These are phyloP conservation scores for Tychaedon coryphoeus DNA, from an alignment of 2,113 vertebrate species.

Conservation along the genomic window DNA sequence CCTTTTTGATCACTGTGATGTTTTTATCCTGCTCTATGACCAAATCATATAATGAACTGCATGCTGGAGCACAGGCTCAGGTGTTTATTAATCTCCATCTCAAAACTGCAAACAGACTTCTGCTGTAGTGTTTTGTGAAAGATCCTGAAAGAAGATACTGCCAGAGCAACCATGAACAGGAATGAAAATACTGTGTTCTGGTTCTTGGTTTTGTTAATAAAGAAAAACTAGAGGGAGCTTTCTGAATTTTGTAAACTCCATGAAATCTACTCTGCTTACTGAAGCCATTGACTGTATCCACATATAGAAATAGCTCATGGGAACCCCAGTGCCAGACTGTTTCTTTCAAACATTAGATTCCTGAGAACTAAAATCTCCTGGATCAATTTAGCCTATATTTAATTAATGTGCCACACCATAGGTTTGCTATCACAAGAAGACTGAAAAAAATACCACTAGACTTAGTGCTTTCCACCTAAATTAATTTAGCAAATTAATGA, in stretches of 20 bases:
- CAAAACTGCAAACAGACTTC: neutral
- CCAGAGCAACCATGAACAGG: neutral
- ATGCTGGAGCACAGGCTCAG: neutral
- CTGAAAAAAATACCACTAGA: conserved; percentile 15
- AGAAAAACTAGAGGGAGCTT: neutral
- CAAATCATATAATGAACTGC: neutral
- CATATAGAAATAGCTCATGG: neutral
- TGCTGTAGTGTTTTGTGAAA: neutral
- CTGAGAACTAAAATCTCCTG: neutral
- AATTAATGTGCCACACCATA: neutral
- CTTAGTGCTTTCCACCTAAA: conserved; percentile 46
- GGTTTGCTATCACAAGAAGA: conserved; percentile 29
- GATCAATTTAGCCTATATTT: conserved; percentile 26
- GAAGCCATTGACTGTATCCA: neutral
- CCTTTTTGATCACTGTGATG: neutral
- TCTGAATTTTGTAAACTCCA: neutral
- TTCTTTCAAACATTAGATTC: conserved; percentile 13
- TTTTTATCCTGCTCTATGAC: neutral
- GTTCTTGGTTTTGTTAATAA: neutral
- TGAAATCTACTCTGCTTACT: neutral
- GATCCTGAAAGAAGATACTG: neutral
- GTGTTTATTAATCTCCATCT: neutral
- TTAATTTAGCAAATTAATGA: conserved; percentile 58
- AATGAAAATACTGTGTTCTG: neutral
- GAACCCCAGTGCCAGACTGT: neutral